A percentile compares a stretch with the other conserved stretches of the same genome.
Evolutionary conservation across 2,888 invertebrate species (phyloP).

Genomic region (Lithodes maja): DNA sequence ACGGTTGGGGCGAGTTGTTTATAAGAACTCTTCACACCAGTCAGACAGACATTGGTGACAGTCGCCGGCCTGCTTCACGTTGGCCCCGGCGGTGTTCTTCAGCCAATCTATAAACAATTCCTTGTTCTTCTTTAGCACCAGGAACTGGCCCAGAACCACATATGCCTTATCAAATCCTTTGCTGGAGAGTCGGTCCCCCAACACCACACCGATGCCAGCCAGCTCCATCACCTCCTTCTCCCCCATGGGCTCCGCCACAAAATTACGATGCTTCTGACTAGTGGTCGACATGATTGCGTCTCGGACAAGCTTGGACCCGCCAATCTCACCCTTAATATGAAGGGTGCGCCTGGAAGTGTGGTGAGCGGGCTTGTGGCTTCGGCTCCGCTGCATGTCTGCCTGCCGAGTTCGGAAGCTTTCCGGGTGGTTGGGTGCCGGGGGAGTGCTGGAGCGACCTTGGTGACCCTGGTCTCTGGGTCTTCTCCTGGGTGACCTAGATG

Average conservation of each 20-base stretch:
- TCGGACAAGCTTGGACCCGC: too few species aligned
- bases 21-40: slow-evolving; percentile 92
- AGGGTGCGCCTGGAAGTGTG: too few species aligned
- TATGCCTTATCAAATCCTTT: slow-evolving; percentile 99
- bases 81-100: slow-evolving; percentile 94
- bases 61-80: slow-evolving; percentile 93
- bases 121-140: slow-evolving; percentile 95
- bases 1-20: neutral
- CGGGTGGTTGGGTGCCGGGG: too few species aligned
- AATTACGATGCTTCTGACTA: slow-evolving; percentile 94
- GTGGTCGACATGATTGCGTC: slow-evolving; percentile 84
- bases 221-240: slow-evolving; percentile 94
- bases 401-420: too few species aligned
- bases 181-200: slow-evolving; percentile 88
- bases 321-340: too few species aligned
- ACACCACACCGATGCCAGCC: slow-evolving; percentile 95
- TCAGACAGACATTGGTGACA: slow-evolving; percentile 96
- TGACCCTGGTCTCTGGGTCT: too few species aligned
- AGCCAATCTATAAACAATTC: slow-evolving; percentile 98
- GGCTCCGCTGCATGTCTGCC: too few species aligned
- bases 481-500: too few species aligned
- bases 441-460: too few species aligned
- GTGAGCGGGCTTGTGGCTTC: too few species aligned
- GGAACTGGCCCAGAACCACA: slow-evolving; percentile 96
- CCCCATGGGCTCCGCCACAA: slow-evolving; percentile 95